These are phyloP conservation scores for Ceyx cyanopectus DNA, from an alignment of 2,113 vertebrate species.

Conservation along the genomic window DNA sequence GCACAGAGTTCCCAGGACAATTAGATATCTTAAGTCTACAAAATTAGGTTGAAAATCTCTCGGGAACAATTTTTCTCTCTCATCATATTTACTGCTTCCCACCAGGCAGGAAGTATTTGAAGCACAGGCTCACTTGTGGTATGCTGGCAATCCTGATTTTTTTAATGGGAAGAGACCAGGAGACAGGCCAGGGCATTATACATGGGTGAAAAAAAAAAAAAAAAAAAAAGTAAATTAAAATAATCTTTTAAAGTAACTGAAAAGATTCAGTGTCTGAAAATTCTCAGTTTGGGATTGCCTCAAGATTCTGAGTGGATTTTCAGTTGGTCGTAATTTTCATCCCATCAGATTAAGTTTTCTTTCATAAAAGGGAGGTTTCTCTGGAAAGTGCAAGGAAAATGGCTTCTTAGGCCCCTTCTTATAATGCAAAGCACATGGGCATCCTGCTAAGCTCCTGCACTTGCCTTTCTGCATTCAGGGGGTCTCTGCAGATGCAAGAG, in stretches of 20 bases:
- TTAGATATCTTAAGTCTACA: constrained; percentile 32
- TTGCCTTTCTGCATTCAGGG: neutral
- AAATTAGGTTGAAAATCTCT: constrained; percentile 56
- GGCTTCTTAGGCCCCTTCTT: constrained; percentile 8
- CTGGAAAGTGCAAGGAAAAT: constrained; percentile 28
- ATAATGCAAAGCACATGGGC: constrained; percentile 42
- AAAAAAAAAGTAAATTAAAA: too few relatives aligned
- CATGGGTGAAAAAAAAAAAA: too few relatives aligned
- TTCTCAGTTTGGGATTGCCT: neutral
- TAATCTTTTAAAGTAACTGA: neutral
- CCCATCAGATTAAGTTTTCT: neutral
- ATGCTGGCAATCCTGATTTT: neutral
- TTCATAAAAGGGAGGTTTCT: constrained; percentile 12
- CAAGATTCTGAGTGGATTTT: constrained; percentile 8
- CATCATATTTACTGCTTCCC: constrained; percentile 60
- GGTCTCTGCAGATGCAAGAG: constrained; percentile 28
- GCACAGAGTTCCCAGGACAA: constrained; percentile 35
- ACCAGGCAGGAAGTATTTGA: constrained; percentile 31
- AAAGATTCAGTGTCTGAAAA: neutral
- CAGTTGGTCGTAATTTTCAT: constrained; percentile 23
- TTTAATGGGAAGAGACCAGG: neutral
- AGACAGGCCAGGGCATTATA: neutral
- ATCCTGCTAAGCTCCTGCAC: neutral
- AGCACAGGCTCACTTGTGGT: constrained; percentile 1
- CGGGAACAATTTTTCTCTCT: constrained; percentile 58